These are phyloP conservation scores for Caenorhabditis afra DNA, from an alignment of 2,888 invertebrate genomes.

Conservation along the genomic window DNA sequence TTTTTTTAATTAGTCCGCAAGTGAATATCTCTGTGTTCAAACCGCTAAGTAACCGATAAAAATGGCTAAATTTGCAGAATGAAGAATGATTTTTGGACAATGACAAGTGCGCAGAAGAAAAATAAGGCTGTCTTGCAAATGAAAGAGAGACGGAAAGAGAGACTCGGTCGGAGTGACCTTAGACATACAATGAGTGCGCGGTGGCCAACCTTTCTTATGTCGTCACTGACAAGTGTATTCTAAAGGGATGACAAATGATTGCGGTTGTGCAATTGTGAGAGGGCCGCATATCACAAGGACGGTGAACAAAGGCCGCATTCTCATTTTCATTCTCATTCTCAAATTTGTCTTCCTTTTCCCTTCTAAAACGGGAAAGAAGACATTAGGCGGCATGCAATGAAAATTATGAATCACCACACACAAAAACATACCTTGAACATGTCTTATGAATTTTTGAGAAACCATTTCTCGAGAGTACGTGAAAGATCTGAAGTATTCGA, in stretches of 20 bases:
- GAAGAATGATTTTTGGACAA: conserved; percentile 2
- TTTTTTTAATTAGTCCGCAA: conserved; percentile 3
- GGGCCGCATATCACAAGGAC: too few relatives aligned
- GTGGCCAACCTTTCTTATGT: not conserved
- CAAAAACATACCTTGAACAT: too few relatives aligned
- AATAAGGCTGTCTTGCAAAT: not conserved
- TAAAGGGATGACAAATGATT: not conserved
- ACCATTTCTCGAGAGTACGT: too few relatives aligned
- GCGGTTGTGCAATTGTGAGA: too few relatives aligned
- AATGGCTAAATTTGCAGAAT: not conserved
- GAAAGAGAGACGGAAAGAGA: conserved; percentile 16
- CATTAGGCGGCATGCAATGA: too few relatives aligned
- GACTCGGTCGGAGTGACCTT: conserved; percentile 22
- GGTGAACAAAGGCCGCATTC: too few relatives aligned
- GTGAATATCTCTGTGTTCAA: not conserved
- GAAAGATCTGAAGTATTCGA: too few relatives aligned
- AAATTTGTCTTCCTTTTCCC: too few relatives aligned
- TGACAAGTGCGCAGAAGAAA: not conserved
- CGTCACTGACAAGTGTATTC: not conserved
- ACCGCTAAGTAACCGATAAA: not conserved
- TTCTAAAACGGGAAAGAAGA: too few relatives aligned
- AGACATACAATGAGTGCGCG: conserved; percentile 14
- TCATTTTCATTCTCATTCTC: too few relatives aligned
- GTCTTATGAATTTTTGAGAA: too few relatives aligned
- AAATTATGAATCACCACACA: too few relatives aligned